Conservation (phyloP, 2,888 invertebrate genomes). For the Criorhina ranunculi region DNA sequence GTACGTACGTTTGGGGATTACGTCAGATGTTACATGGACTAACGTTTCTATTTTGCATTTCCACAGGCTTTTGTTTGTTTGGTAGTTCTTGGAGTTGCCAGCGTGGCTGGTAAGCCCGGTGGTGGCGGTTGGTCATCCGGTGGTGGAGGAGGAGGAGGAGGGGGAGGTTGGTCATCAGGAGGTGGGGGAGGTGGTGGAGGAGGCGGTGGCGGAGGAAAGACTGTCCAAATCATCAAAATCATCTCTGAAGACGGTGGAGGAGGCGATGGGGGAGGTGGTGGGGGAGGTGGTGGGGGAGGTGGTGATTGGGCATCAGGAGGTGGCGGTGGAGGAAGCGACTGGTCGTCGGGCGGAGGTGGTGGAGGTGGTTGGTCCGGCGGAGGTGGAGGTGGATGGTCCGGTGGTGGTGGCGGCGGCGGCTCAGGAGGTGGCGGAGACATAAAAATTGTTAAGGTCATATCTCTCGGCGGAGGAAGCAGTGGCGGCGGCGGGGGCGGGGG, state of each 20-base stretch:
- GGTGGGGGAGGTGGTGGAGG: slow-evolving; percentile 58
- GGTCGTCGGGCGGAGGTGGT: slow-evolving; percentile 77
- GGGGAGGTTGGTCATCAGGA: slow-evolving; percentile 57
- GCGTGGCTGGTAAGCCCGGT: slow-evolving; percentile 81
- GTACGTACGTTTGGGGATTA: slow-evolving; percentile 70
- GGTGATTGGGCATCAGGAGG: slow-evolving; percentile 79
- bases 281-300: slow-evolving; percentile 65
- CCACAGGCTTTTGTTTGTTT: slow-evolving; percentile 82
- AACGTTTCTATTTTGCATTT: slow-evolving; percentile 36
- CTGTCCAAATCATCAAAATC: slow-evolving; percentile 73
- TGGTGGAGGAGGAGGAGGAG: slow-evolving; percentile 67
- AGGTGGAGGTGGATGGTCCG: slow-evolving; percentile 77
- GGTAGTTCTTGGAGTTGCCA: slow-evolving; percentile 81
- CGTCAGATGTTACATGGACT: slow-evolving; percentile 26
- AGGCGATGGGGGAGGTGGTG: slow-evolving; percentile 57
- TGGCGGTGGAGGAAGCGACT: slow-evolving; percentile 78
- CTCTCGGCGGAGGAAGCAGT: slow-evolving; percentile 76
- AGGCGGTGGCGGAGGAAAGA: slow-evolving; percentile 62
- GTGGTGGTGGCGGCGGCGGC: slow-evolving; percentile 73
- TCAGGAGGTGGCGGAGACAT: slow-evolving; percentile 47
- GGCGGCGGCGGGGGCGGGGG: slow-evolving; percentile 69
- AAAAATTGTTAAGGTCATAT: slow-evolving; percentile 73
- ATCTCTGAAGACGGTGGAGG: slow-evolving; percentile 71
- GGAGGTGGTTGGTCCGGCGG: slow-evolving; percentile 77
- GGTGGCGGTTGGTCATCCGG: slow-evolving; percentile 74